phyloP scores from a whole-genome alignment of 2,113 vertebrate species.

The Hoplias malabaricus region DNA sequence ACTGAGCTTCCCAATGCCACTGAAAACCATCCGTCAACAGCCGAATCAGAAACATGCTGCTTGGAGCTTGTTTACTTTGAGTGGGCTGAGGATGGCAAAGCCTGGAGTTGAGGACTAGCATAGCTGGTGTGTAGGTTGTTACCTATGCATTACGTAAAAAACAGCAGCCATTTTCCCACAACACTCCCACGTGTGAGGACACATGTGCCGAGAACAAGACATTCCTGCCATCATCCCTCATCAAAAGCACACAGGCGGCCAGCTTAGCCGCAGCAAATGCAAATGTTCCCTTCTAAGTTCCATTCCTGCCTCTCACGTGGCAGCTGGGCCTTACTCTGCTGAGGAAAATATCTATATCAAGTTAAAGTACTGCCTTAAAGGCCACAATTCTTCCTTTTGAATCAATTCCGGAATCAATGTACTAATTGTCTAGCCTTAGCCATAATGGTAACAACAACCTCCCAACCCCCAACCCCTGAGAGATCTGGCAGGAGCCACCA shows the following conservation, averaged over 20 bases:
- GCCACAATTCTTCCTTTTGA: no score
- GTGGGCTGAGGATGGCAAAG: neutral
- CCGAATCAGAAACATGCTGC: neutral
- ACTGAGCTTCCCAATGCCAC: neutral
- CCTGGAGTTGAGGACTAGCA: neutral
- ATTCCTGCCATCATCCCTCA: neutral
- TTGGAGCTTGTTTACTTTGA: neutral
- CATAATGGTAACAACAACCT: no score
- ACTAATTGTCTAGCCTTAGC: no score
- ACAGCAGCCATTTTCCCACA: slow-evolving; percentile 10
- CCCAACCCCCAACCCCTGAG: no score
- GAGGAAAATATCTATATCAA: no score
- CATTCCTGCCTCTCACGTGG: neutral
- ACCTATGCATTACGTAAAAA: slow-evolving; percentile 39
- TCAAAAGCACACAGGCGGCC: neutral
- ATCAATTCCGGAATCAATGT: no score
- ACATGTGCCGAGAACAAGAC: slow-evolving; percentile 17
- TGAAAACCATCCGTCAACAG: neutral
- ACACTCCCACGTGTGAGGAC: slow-evolving; percentile 26
- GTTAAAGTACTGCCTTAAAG: no score
- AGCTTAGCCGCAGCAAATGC: slow-evolving; percentile 5
- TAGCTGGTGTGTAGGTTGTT: slow-evolving; percentile 18
- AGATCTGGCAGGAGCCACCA: no score
- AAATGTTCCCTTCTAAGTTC: slow-evolving; percentile 11
- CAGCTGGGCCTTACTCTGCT: no score